These are phyloP conservation scores for Parauchenoglanis ngamensis DNA, from an alignment of 2,797 vertebrate genomes.

Conservation along the genomic window DNA sequence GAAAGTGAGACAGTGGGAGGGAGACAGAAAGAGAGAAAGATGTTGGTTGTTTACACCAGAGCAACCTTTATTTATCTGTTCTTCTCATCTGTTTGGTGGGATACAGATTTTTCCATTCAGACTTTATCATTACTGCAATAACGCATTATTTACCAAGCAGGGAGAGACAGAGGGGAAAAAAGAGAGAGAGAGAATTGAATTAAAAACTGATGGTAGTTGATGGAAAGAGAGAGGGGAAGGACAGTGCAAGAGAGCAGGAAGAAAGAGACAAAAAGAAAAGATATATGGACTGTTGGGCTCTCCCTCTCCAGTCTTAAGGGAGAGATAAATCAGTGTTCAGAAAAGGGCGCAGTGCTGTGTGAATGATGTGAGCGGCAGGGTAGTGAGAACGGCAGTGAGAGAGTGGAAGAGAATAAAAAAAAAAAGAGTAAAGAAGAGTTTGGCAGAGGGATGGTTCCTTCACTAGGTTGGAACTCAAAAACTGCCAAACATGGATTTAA, in stretches of 20 bases:
- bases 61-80: constrained; percentile 38
- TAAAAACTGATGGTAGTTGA: constrained; percentile 7
- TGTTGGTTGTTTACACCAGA: constrained; percentile 40
- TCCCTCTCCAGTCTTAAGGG: constrained; percentile 57
- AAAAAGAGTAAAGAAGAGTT: constrained; percentile 23
- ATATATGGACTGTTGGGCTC: constrained; percentile 69
- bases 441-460: constrained; percentile 4
- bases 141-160: constrained; percentile 34
- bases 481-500: constrained; percentile 21
- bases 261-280: constrained; percentile 36
- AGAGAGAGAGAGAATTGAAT: background rate
- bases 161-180: background rate
- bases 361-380: constrained; percentile 62
- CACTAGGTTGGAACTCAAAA: constrained; percentile 23
- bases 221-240: constrained; percentile 17
- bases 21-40: background rate
- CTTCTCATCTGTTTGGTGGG: constrained; percentile 33
- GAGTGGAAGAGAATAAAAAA: background rate
- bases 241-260: constrained; percentile 20
- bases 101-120: constrained; percentile 35
- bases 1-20: constrained; percentile 8
- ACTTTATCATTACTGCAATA: constrained; percentile 30
- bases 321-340: constrained; percentile 75
- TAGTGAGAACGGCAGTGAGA: constrained; percentile 25
- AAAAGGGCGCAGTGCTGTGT: constrained; percentile 70